These are phyloP conservation scores for Synanthedon andrenaeformis DNA, from an alignment of 2,888 invertebrate genomes.

Conservation along the genomic window DNA sequence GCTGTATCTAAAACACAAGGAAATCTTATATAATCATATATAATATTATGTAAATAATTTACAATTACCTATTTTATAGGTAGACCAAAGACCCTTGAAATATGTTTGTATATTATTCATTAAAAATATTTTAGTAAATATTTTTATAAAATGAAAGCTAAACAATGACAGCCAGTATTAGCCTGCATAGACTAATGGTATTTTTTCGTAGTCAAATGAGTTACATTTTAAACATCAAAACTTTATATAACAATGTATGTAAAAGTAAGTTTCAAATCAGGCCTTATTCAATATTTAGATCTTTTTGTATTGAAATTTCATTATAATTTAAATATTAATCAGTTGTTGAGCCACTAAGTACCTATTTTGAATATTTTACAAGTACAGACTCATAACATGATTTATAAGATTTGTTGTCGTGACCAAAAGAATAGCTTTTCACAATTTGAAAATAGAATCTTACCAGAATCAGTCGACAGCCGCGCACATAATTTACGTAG, in stretches of 20 bases:
- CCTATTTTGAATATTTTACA: too few species aligned
- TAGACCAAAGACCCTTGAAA: slow-evolving; percentile 22
- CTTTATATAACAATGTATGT: too few species aligned
- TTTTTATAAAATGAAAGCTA: not conserved
- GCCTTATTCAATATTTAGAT: not conserved
- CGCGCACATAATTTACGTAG: slow-evolving; percentile 52
- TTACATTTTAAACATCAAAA: too few species aligned
- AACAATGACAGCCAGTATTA: too few species aligned
- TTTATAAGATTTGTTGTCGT: too few species aligned
- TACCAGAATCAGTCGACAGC: slow-evolving; percentile 57
- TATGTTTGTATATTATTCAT: slow-evolving; percentile 10
- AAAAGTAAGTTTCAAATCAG: too few species aligned
- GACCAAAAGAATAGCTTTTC: too few species aligned
- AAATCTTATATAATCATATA: not conserved
- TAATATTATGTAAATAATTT: slow-evolving; percentile 2
- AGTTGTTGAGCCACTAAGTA: too few species aligned
- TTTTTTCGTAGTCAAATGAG: too few species aligned
- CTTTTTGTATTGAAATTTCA: not conserved
- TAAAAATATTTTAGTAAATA: slow-evolving; percentile 9
- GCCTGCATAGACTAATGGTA: too few species aligned
- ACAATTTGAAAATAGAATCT: slow-evolving; percentile 26
- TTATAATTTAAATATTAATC: not conserved
- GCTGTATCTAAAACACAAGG: slow-evolving; percentile 39
- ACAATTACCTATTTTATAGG: slow-evolving; percentile 18
- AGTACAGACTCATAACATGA: too few species aligned